A percentile compares a stretch with the other conserved stretches of the same genome.
phyloP scores from a whole-genome alignment of 1,140 invertebrate species.

The Alviniconcha marisindica region DNA sequence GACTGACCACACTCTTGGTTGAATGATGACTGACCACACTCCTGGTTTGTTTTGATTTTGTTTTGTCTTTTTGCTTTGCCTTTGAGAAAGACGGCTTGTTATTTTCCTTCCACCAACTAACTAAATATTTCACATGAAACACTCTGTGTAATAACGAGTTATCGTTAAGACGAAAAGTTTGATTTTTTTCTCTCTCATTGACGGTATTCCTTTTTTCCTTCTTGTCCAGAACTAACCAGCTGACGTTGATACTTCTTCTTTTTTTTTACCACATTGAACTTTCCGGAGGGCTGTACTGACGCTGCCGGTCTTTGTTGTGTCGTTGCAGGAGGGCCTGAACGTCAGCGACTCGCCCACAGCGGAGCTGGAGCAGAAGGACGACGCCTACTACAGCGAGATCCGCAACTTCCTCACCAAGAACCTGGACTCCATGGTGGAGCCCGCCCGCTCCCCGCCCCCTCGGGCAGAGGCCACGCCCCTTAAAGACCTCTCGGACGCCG shows the following conservation, averaged over 20 bases:
- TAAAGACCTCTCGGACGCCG: constrained; percentile 28
- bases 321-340: constrained; percentile 77
- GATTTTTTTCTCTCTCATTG: too few species aligned
- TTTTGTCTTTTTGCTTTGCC: too few species aligned
- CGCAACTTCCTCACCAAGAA: constrained; percentile 90
- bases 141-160: too few species aligned
- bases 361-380: constrained; percentile 88
- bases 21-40: too few species aligned
- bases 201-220: too few species aligned
- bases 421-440: constrained; percentile 32
- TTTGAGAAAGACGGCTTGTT: too few species aligned
- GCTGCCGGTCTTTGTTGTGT: not conserved
- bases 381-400: constrained; percentile 92
- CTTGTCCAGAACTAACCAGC: not conserved
- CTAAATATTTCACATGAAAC: too few species aligned
- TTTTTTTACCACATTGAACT: not conserved
- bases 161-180: too few species aligned
- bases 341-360: constrained; percentile 86
- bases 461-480: constrained; percentile 39
- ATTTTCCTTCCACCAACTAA: too few species aligned
- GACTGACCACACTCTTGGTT: too few species aligned
- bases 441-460: constrained; percentile 41
- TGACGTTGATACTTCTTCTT: not conserved
- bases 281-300: not conserved
- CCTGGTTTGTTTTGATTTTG: too few species aligned